Percentiles rank a stretch among this genome's conserved stretches.
Conservation (phyloP, 2,797 vertebrate species). For the Syngnathus rostellatus region DNA sequence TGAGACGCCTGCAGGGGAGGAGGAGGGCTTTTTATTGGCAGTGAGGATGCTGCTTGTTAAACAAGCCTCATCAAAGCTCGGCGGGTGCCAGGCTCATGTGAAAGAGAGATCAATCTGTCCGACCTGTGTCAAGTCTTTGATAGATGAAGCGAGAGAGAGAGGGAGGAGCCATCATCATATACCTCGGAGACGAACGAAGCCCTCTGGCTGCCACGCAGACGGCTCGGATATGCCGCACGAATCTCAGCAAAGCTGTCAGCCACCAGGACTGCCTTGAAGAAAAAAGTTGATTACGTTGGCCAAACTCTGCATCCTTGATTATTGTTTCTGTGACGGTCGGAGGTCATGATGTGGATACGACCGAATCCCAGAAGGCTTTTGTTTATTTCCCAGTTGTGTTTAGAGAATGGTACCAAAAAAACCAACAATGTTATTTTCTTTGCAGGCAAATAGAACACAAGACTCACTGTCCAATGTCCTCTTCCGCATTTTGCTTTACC, state of each 20-base stretch:
- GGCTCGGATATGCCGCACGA: slow-evolving; percentile 13
- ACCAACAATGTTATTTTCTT: neutral
- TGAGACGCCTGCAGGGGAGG: slow-evolving; percentile 29
- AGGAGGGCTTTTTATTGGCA: slow-evolving; percentile 56
- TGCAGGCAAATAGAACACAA: neutral
- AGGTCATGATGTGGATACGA: neutral
- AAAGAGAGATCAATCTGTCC: slow-evolving; percentile 60
- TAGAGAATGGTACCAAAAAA: neutral
- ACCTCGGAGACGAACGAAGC: slow-evolving; percentile 26
- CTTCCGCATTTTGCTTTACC: no score
- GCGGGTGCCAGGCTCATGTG: slow-evolving; percentile 37
- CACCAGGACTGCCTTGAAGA: neutral
- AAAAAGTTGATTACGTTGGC: neutral
- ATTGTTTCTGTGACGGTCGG: neutral
- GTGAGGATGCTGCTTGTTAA: slow-evolving; percentile 60
- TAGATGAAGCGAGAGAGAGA: slow-evolving; percentile 34
- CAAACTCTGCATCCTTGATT: neutral
- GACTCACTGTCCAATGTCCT: neutral
- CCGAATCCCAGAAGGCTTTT: neutral
- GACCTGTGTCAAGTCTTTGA: slow-evolving; percentile 45
- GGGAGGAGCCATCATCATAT: slow-evolving; percentile 38
- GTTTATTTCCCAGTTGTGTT: neutral
- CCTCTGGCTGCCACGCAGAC: slow-evolving; percentile 2
- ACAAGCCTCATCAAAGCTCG: slow-evolving; percentile 45
- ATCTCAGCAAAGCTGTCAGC: slow-evolving; percentile 20